Conservation (phyloP, 2,888 invertebrate genomes). For the Drosophila eohydei region DNA sequence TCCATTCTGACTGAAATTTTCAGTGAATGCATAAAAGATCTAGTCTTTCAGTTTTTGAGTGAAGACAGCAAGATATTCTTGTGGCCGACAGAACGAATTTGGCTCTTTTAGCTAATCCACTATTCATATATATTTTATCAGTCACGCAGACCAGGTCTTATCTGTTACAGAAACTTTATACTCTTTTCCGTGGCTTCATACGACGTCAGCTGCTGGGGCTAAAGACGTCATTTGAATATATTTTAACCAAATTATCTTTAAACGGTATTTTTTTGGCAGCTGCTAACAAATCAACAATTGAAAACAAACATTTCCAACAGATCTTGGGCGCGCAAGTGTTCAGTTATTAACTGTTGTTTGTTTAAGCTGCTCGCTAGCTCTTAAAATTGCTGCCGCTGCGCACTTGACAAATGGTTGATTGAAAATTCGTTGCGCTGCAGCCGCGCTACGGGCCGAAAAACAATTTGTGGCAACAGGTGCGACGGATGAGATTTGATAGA, state of each 20-base stretch:
- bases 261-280: neutral
- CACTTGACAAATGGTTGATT: conserved; percentile 25
- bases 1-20: neutral
- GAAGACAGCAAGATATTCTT: too few relatives aligned
- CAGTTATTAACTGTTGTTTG: conserved; percentile 24
- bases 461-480: conserved; percentile 64
- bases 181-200: neutral
- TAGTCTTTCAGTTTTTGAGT: too few relatives aligned
- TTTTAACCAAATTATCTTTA: conserved; percentile 21
- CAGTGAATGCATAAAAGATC: neutral
- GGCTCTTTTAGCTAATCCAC: neutral
- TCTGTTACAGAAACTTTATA: neutral
- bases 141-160: neutral
- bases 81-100: too few relatives aligned
- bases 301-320: conserved; percentile 9
- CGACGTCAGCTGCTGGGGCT: conserved; percentile 29
- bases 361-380: neutral
- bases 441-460: conserved; percentile 16
- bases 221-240: conserved; percentile 34
- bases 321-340: conserved; percentile 2
- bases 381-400: conserved; percentile 17
- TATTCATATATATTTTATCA: neutral
- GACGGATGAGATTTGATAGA: neutral
- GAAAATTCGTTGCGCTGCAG: conserved; percentile 12
- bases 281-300: conserved; percentile 2